Base-by-base conservation (phyloP, 2,797 vertebrate species). In the Ammospiza maritima region DNA sequence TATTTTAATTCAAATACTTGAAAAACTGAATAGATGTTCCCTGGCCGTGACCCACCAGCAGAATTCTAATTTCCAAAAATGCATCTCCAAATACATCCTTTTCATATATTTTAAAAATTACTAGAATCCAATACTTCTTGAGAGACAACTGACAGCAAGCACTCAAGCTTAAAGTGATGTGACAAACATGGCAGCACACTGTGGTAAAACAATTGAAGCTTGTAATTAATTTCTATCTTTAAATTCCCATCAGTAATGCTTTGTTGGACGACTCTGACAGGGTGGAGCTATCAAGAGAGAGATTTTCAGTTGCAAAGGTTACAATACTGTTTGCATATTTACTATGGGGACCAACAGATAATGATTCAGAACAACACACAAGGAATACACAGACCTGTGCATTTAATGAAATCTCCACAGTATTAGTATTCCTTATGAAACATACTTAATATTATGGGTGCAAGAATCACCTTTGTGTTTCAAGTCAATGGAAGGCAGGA, bases 171-270 rank as follows among this genome's bases (percentile, higher is more conserved):
- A 98, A 98, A 97, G 69, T 95, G 96, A 98, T 95, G 95, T 93
- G 98, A 97, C 96, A 97, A 97, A 98, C 96, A 97, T 81, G 57
- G 97, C 92, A 97, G 94, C 94, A 57, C 40, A 85, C 83, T 94
- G 87, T 97, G 91, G 95, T 96, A 90, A 97, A 98, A 97, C 97
- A 98, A 95, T 97, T 98, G 97, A 98, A 97, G 97, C 98, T 94
- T 98, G 97, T 98, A 98, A 98, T 98, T 98, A 98, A 98, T 97
- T 98, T 98, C 95, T 98, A 93, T 98, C 97, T 97, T 98, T 98
- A 98, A 98, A 98, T 97, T 93, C 70, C 95, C 96, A 97, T 97
- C 97, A 97, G 96, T 98, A 98, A 98, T 97, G 96, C 96, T 96
- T 96, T 97, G 96, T 89, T 97, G 89, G 96, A 97, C 94, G 87